Evolutionary conservation across 1,140 invertebrate genomes (phyloP).

Genomic region (Armadillidium nasatum): DNA sequence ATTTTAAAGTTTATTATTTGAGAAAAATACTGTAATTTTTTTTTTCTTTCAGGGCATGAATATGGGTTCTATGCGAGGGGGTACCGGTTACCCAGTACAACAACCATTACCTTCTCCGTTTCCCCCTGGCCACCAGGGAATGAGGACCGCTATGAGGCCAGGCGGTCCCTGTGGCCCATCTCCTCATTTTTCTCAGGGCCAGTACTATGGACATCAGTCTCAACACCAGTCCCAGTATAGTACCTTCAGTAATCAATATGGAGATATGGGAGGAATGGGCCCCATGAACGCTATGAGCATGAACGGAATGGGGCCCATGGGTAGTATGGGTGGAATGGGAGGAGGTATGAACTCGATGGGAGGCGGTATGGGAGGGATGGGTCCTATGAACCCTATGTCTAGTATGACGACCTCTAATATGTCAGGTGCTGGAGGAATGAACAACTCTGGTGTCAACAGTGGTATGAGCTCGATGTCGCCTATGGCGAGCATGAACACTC

Average conservation of each 20-base stretch:
- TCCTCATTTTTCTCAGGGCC: conserved; percentile 29
- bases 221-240: conserved; percentile 41
- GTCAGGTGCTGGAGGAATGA: conserved; percentile 29
- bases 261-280: conserved; percentile 51
- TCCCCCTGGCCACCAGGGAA: conserved; percentile 40
- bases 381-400: conserved; percentile 39
- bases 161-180: conserved; percentile 34
- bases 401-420: conserved; percentile 36
- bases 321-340: conserved; percentile 39
- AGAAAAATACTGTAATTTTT: not conserved
- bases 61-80: conserved; percentile 38
- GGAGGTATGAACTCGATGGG: conserved; percentile 41
- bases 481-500: conserved; percentile 31
- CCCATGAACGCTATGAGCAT: conserved; percentile 52
- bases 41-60: conserved; percentile 29
- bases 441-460: conserved; percentile 26
- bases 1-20: not conserved
- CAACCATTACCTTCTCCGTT: conserved; percentile 45
- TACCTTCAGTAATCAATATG: conserved; percentile 55
- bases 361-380: conserved; percentile 48
- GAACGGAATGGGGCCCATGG: conserved; percentile 41
- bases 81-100: conserved; percentile 38
- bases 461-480: conserved; percentile 35
- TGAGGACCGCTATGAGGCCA: conserved; percentile 37
- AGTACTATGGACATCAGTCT: conserved; percentile 38